Base-by-base conservation (phyloP, 2,888 invertebrate species). In the Exephanes ischioxanthus region DNA sequence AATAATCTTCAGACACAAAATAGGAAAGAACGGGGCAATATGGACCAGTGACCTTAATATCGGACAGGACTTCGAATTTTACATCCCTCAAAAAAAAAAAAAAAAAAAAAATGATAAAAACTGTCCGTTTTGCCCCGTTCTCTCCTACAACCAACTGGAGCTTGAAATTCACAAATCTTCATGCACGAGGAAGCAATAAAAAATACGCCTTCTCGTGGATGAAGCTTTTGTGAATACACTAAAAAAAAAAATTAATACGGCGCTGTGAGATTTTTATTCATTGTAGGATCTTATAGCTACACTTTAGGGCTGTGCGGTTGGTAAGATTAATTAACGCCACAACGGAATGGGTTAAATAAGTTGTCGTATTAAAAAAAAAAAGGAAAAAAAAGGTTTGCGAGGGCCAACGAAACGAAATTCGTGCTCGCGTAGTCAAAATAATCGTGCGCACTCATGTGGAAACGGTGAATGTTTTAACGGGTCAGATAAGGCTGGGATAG, bases 381-480 rank as follows among this genome's bases (percentile, higher is more conserved):
- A 37, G 30, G 51, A 6, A 51, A 70, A 48, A 77, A 61, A 30
- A 82, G 53, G 30, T 66, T 45, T 71, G 51, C 63, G 68, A 70
- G 71, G 58, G 41, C n/a, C 67, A 14, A 45, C 22, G 72, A 78
- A 67, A 73, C 53, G 72, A 68, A 73, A 68, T 73, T 73, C 61
- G 61, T n/a, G 19, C 61, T 70, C 41, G 30, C 48, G 45, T 51
- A 51, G 68, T 48, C 61, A 70, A 61, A 83, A 73, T 53, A 19
- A 70, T 58, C 30, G 30, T 19, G 19, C 5, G 19, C 33, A 33
- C 63, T 55, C 70, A 26, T 75, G 63, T 75, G 30, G 71, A 67
- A 79, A 72, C 71, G 76, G 85, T 79, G 82, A 85, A 85, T 85
- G 76, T 83, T 85, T 85, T 85, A 85, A 76, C 75, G 82, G 70